Evolutionary conservation across 2,888 invertebrate genomes (phyloP).

Genomic region (Spialia ferax): DNA sequence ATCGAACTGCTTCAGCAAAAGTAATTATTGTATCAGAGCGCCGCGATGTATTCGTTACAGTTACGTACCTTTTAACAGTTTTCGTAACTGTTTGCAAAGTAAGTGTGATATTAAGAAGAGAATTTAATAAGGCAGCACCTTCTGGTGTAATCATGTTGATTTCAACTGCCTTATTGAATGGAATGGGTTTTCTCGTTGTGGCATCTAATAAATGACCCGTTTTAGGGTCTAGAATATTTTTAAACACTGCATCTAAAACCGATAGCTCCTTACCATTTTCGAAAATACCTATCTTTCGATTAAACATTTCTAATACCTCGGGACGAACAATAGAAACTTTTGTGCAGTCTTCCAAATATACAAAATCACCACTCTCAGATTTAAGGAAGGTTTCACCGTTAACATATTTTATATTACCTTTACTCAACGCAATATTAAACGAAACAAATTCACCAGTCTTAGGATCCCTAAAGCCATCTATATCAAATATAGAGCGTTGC

Average conservation of each 20-base stretch:
- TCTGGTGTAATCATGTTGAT: conserved; percentile 94
- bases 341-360: conserved; percentile 93
- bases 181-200: conserved; percentile 89
- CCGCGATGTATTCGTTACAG: conserved; percentile 88
- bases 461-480: conserved; percentile 95
- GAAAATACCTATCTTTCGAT: conserved; percentile 93
- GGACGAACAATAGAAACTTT: conserved; percentile 92
- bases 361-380: conserved; percentile 90
- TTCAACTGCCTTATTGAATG: conserved; percentile 95
- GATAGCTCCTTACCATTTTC: conserved; percentile 92
- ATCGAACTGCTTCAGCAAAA: conserved; percentile 92
- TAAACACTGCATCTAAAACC: conserved; percentile 95
- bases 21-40: conserved; percentile 88
- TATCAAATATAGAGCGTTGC: conserved; percentile 96
- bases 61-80: conserved; percentile 93
- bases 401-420: conserved; percentile 92
- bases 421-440: conserved; percentile 93
- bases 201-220: conserved; percentile 95
- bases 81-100: conserved; percentile 95
- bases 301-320: conserved; percentile 95
- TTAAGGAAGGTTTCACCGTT: conserved; percentile 91
- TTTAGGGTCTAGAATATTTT: conserved; percentile 94
- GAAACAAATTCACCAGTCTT: conserved; percentile 93
- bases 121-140: conserved; percentile 94
- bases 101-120: conserved; percentile 94